Percentiles rank a stretch among this genome's conserved stretches.
Evolutionary conservation across 1,140 invertebrate genomes (phyloP).

Genomic region (Drosophila ficusphila): DNA sequence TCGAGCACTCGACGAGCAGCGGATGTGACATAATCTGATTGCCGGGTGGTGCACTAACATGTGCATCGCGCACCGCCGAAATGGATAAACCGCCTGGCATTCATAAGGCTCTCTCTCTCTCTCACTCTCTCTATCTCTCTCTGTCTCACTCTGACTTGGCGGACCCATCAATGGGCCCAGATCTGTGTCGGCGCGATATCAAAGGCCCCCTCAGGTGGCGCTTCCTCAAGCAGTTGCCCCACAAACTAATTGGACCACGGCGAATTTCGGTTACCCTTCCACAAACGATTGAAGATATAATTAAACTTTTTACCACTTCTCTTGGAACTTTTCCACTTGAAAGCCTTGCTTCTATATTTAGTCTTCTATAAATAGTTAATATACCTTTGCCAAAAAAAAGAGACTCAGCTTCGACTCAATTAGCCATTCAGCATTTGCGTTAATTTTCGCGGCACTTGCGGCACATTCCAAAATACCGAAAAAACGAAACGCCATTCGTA

Average conservation of each 20-base stretch:
- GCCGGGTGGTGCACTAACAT: conserved; percentile 16
- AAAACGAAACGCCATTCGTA: conserved; percentile 37
- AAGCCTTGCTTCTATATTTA: background rate
- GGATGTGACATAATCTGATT: conserved; percentile 78
- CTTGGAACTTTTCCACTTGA: background rate
- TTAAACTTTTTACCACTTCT: too few relatives aligned
- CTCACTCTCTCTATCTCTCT: too few relatives aligned
- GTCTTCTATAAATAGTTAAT: background rate
- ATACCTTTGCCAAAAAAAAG: conserved; percentile 29
- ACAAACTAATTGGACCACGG: conserved; percentile 11
- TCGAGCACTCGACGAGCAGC: conserved; percentile 37
- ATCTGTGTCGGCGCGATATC: conserved; percentile 77
- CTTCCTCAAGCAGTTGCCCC: conserved; percentile 44
- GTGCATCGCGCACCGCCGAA: conserved; percentile 3
- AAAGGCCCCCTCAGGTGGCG: conserved; percentile 77
- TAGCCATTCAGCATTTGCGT: conserved; percentile 69
- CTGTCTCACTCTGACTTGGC: too few relatives aligned
- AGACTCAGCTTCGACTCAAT: conserved; percentile 53
- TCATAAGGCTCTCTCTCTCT: conserved; percentile 58
- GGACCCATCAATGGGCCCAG: conserved; percentile 47
- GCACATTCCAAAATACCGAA: conserved; percentile 72
- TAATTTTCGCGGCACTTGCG: conserved; percentile 81
- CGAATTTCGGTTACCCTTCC: conserved; percentile 37
- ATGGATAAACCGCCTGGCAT: conserved; percentile 70
- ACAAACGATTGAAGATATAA: background rate